Percentiles rank a stretch among this genome's conserved stretches.
Conservation (phyloP, 2,888 invertebrate species). For the Dusona sp. region DNA sequence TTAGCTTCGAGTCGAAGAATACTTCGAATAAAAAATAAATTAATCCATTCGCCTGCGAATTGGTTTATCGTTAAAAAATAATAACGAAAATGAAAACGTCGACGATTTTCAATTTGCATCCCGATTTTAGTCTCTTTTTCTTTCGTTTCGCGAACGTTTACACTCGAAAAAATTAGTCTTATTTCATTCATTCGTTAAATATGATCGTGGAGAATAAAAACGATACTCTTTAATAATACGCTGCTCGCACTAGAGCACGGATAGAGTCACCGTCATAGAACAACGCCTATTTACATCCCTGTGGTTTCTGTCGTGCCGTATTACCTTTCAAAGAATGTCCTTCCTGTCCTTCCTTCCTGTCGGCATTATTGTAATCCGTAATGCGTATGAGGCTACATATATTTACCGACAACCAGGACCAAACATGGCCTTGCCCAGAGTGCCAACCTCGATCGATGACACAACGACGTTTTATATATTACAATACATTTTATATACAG, state of each 20-base stretch:
- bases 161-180: neutral
- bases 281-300: conserved; percentile 3
- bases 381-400: conserved; percentile 40
- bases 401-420: conserved; percentile 68
- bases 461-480: conserved; percentile 40
- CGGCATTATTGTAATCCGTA: conserved; percentile 37
- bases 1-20: neutral
- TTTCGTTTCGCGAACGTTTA: neutral
- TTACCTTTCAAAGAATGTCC: conserved; percentile 76
- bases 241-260: conserved; percentile 8
- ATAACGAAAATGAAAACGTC: conserved; percentile 1
- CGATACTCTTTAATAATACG: conserved; percentile 20
- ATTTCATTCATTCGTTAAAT: neutral
- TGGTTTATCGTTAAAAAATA: neutral
- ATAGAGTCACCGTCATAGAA: conserved; percentile 10
- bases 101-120: neutral
- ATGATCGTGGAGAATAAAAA: conserved; percentile 35
- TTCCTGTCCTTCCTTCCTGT: conserved; percentile 82
- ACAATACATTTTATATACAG: neutral
- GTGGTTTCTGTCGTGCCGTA: conserved; percentile 10
- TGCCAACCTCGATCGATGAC: conserved; percentile 61
- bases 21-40: neutral
- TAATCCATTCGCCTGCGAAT: neutral
- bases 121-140: neutral
- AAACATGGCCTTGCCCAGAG: conserved; percentile 76